Conservation (phyloP, 1,140 invertebrate species). For the Nephila pilipes region DNA sequence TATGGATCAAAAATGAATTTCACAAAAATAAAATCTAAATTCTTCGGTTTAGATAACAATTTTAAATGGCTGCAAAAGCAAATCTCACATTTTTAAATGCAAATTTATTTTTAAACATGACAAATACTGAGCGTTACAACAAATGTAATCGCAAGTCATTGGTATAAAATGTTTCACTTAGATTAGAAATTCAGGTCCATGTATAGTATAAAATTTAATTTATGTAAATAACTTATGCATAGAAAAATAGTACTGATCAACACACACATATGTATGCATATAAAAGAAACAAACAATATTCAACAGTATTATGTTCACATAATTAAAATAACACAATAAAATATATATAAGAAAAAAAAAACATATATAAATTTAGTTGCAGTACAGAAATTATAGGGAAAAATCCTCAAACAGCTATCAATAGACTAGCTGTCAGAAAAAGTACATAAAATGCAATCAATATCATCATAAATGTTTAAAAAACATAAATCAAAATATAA, state of each 20-base stretch:
- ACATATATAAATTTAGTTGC: neutral
- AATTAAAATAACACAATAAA: neutral
- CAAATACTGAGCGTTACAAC: conserved; percentile 24
- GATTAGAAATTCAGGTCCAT: conserved; percentile 3
- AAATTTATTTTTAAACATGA: neutral
- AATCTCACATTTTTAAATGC: neutral
- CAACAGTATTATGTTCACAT: neutral
- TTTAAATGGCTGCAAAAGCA: no score
- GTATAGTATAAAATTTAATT: conserved; percentile 32
- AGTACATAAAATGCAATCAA: neutral
- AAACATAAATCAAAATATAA: neutral
- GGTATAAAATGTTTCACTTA: conserved; percentile 18
- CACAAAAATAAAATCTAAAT: neutral
- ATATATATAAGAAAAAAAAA: neutral
- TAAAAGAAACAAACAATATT: conserved; percentile 13
- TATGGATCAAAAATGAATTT: no score
- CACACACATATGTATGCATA: neutral
- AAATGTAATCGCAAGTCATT: neutral
- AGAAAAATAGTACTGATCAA: conserved; percentile 27
- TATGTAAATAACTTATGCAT: conserved; percentile 1
- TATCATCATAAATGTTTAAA: neutral
- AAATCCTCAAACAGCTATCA: neutral
- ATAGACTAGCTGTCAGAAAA: neutral
- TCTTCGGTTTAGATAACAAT: neutral
- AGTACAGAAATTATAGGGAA: neutral